Conservation (phyloP, 2,797 vertebrate genomes). For the Chelonia mydas region DNA sequence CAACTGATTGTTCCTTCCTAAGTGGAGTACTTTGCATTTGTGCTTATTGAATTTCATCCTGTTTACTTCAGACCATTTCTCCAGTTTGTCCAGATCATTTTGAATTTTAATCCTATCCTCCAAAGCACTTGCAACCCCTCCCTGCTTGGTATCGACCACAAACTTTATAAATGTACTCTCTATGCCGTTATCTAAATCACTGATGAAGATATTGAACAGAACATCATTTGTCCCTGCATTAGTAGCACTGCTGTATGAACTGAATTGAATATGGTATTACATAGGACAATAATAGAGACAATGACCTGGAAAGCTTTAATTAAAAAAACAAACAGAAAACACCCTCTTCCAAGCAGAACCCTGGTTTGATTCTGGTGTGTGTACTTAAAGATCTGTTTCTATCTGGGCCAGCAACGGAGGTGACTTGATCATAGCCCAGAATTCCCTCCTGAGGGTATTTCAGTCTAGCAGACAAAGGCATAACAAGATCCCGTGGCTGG, state of each 20-base stretch:
- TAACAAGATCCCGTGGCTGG: background rate
- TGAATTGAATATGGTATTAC: background rate
- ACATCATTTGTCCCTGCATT: background rate
- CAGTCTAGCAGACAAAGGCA: background rate
- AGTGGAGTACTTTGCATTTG: too few relatives aligned
- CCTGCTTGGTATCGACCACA: too few relatives aligned
- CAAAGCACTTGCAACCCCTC: too few relatives aligned
- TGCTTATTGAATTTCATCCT: too few relatives aligned
- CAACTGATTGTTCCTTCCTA: too few relatives aligned
- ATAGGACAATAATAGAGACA: background rate
- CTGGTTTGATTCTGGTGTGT: background rate
- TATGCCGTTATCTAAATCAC: too few relatives aligned
- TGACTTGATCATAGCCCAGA: accelerated
- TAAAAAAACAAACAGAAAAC: background rate
- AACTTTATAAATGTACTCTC: too few relatives aligned
- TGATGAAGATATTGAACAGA: too few relatives aligned
- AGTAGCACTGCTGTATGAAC: accelerated
- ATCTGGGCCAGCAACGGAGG: background rate
- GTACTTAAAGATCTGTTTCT: background rate
- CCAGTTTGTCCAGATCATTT: too few relatives aligned
- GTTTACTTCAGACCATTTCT: too few relatives aligned
- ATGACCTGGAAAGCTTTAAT: background rate
- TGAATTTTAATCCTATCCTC: too few relatives aligned
- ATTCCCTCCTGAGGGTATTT: background rate
- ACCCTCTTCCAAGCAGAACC: background rate